These are phyloP conservation scores for Cryptocephalus primarius DNA, from an alignment of 2,888 invertebrate genomes.

Conservation along the genomic window DNA sequence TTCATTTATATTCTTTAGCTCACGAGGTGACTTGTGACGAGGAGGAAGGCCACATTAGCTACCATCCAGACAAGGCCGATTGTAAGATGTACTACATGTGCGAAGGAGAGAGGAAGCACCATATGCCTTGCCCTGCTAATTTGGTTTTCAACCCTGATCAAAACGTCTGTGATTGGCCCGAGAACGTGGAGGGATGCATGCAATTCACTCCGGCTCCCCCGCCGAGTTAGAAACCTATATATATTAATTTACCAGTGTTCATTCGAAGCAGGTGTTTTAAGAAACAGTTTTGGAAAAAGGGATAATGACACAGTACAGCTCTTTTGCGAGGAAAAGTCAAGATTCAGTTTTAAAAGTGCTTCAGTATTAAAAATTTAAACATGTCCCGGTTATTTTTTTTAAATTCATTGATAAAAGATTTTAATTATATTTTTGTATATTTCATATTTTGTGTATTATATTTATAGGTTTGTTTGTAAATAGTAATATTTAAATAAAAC, in stretches of 20 bases:
- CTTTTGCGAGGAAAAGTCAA: no score
- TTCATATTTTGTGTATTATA: constrained; percentile 4
- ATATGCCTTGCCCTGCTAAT: constrained; percentile 91
- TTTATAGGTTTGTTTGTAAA: constrained; percentile 8
- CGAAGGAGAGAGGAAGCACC: constrained; percentile 88
- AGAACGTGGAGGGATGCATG: constrained; percentile 82
- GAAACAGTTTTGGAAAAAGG: neutral
- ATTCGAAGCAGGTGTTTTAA: no score
- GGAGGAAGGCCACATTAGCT: constrained; percentile 91
- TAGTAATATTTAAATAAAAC: constrained; percentile 7
- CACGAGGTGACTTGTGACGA: constrained; percentile 84
- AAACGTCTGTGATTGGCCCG: constrained; percentile 94
- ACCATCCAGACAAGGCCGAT: constrained; percentile 81
- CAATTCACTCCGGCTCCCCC: constrained; percentile 59
- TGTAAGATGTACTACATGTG: constrained; percentile 96
- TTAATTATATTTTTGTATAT: neutral
- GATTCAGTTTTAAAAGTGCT: no score
- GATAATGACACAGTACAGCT: neutral
- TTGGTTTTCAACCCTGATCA: constrained; percentile 87
- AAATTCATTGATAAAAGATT: neutral
- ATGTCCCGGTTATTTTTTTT: neutral
- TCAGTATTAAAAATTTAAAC: no score
- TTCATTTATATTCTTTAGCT: constrained; percentile 41
- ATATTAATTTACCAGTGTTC: neutral
- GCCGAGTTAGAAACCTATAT: constrained; percentile 15